Conservation (phyloP, 2,888 invertebrate species). For the Drosophila neoperkinsi region DNA sequence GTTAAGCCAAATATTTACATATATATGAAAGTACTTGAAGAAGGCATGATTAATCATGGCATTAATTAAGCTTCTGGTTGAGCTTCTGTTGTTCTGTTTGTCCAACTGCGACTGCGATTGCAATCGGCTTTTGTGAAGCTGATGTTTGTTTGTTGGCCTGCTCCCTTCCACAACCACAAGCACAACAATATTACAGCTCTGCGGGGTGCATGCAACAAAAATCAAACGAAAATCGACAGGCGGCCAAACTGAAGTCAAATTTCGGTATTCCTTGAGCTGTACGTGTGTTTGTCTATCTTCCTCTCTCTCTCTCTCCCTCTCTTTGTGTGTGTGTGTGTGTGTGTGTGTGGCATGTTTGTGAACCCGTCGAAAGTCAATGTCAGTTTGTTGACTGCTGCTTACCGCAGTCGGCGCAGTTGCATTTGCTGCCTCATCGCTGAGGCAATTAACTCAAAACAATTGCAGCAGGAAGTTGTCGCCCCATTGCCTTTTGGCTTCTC, state of each 20-base stretch:
- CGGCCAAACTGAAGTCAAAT: slow-evolving; percentile 12
- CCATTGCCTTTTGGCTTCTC: slow-evolving; percentile 32
- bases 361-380: slow-evolving; percentile 33
- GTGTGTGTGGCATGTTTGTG: slow-evolving; percentile 21
- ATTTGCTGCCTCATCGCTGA: slow-evolving; percentile 34
- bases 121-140: slow-evolving; percentile 12
- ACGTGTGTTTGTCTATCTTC: neutral
- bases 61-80: slow-evolving; percentile 10
- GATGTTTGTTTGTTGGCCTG: slow-evolving; percentile 2
- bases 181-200: slow-evolving; percentile 18
- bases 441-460: slow-evolving; percentile 70
- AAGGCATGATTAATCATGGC: slow-evolving; percentile 39
- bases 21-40: neutral
- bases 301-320: neutral
- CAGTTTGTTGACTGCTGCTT: slow-evolving; percentile 27
- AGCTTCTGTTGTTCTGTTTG: slow-evolving; percentile 14
- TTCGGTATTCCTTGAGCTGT: slow-evolving; percentile 1
- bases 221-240: slow-evolving; percentile 38
- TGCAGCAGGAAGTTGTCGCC: slow-evolving; percentile 67
- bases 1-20: no score
- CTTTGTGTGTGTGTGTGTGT: neutral
- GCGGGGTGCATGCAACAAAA: slow-evolving; percentile 44
- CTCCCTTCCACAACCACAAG: slow-evolving; percentile 11
- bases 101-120: slow-evolving; percentile 16
- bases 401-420: slow-evolving; percentile 17